phyloP scores from a whole-genome alignment of 2,113 vertebrate genomes.

The Crotalus viridis region DNA sequence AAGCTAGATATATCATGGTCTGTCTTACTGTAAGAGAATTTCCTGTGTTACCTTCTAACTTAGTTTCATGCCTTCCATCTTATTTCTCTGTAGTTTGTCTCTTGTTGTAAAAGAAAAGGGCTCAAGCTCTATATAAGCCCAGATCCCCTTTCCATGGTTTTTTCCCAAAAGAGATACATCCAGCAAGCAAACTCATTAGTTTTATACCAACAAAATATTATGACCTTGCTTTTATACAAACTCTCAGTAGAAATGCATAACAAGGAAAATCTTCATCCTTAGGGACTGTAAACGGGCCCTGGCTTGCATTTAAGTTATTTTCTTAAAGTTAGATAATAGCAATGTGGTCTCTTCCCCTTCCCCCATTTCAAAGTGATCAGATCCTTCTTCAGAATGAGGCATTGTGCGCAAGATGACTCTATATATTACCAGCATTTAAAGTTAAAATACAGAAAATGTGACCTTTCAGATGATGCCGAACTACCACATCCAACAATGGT shows the following conservation, averaged over 20 bases:
- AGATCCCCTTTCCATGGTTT: neutral
- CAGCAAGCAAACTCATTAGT: neutral
- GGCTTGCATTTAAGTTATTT: neutral
- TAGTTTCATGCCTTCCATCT: neutral
- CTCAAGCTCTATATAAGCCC: neutral
- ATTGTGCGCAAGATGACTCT: neutral
- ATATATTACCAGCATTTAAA: neutral
- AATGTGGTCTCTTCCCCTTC: neutral
- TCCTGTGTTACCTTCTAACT: neutral
- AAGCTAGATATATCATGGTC: neutral
- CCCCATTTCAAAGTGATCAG: neutral
- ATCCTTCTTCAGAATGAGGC: neutral
- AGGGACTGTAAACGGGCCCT: neutral
- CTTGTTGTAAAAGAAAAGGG: neutral
- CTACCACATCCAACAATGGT: neutral
- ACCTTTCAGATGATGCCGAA: neutral
- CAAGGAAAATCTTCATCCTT: neutral
- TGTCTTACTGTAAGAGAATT: neutral
- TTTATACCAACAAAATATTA: rapidly evolving
- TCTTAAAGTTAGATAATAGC: neutral
- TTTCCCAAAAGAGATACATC: neutral
- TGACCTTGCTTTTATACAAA: neutral
- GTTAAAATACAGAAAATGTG: neutral
- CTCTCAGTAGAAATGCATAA: neutral
- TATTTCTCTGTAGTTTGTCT: neutral